Evolutionary conservation across 2,888 invertebrate genomes (phyloP).

Genomic region (Conistra vaccinii): DNA sequence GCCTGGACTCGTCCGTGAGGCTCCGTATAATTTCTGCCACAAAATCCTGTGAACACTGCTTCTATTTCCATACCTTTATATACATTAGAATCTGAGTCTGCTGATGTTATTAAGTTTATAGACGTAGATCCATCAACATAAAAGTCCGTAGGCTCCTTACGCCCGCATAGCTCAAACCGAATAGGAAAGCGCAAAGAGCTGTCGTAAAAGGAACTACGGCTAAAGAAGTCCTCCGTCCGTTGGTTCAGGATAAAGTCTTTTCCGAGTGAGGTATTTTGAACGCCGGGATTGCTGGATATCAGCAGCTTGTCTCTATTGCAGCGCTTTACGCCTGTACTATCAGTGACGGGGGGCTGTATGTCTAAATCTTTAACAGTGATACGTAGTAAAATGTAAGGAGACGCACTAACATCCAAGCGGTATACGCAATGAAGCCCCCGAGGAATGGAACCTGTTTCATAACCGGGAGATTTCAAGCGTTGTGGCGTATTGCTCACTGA

Average conservation of each 20-base stretch:
- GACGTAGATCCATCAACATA: constrained; percentile 75
- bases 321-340: constrained; percentile 62
- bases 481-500: constrained; percentile 66
- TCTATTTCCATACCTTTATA: constrained; percentile 93
- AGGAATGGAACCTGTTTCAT: constrained; percentile 75
- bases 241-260: constrained; percentile 76
- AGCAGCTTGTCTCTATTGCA: constrained; percentile 83
- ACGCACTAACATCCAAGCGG: constrained; percentile 68
- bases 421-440: constrained; percentile 83
- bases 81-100: constrained; percentile 68
- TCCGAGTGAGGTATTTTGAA: constrained; percentile 75
- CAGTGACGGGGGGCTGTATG: constrained; percentile 71
- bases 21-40: constrained; percentile 92
- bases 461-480: constrained; percentile 80
- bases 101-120: constrained; percentile 78
- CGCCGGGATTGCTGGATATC: constrained; percentile 70
- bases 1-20: constrained; percentile 93
- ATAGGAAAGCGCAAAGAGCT: constrained; percentile 61
- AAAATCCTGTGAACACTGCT: constrained; percentile 88
- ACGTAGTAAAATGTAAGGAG: constrained; percentile 68
- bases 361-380: constrained; percentile 77
- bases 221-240: constrained; percentile 70
- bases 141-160: constrained; percentile 75
- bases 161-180: constrained; percentile 76
- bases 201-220: constrained; percentile 69